Percentiles rank a stretch among this genome's conserved stretches.
Evolutionary conservation across 1,140 invertebrate species (phyloP).

Genomic region (Anastrepha ludens): DNA sequence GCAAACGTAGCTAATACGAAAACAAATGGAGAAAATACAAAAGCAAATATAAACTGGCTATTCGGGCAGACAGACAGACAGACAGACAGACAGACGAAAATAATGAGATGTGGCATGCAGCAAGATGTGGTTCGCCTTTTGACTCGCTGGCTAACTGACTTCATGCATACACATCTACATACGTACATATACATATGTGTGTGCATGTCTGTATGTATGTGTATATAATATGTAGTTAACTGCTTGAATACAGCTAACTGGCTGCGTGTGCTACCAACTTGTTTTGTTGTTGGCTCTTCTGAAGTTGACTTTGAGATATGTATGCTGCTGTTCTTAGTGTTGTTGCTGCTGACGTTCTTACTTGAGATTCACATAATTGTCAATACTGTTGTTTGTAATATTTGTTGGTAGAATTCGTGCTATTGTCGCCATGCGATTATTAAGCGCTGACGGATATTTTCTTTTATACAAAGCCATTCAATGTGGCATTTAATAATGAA

Average conservation of each 20-base stretch:
- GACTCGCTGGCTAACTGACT: conserved; percentile 38
- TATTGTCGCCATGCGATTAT: conserved; percentile 10
- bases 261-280: conserved; percentile 39
- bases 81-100: conserved; percentile 33
- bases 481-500: conserved; percentile 40
- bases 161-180: background rate
- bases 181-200: background rate
- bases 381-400: background rate
- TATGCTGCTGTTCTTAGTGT: background rate
- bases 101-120: conserved; percentile 47
- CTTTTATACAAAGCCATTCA: conserved; percentile 27
- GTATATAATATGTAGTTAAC: background rate
- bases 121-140: conserved; percentile 34
- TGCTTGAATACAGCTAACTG: background rate
- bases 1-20: conserved; percentile 49
- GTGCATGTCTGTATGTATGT: too few species aligned
- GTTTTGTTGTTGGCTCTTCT: conserved; percentile 1
- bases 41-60: conserved; percentile 35
- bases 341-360: conserved; percentile 38
- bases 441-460: background rate
- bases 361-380: conserved; percentile 36
- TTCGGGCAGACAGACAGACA: conserved; percentile 1
- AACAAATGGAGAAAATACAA: conserved; percentile 42
- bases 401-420: background rate
- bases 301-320: background rate